phyloP scores from a whole-genome alignment of 2,797 vertebrate species.

The Crax fasciolata region DNA sequence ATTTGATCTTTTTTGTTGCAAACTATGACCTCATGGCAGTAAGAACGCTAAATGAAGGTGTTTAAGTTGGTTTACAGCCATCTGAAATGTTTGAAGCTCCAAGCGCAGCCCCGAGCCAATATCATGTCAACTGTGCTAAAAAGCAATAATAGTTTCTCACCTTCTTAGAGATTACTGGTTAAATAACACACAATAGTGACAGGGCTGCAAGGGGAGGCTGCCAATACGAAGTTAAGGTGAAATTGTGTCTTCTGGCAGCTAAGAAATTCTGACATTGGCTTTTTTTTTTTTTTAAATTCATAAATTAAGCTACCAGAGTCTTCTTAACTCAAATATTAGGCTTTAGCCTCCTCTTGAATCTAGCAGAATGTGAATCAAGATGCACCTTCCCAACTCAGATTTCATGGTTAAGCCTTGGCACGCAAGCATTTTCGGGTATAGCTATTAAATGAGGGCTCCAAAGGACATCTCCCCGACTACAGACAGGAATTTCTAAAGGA shows the following conservation, averaged over 20 bases:
- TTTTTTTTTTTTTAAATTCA: neutral
- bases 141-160: conserved; percentile 80
- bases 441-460: neutral
- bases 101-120: conserved; percentile 49
- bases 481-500: neutral
- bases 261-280: conserved; percentile 45
- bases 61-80: conserved; percentile 82
- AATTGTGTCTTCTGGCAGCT: conserved; percentile 67
- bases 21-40: conserved; percentile 80
- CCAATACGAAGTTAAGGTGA: conserved; percentile 64
- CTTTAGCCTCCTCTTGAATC: conserved; percentile 25
- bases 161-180: conserved; percentile 79
- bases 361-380: conserved; percentile 5
- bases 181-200: conserved; percentile 70
- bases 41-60: conserved; percentile 70
- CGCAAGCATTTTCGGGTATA: neutral
- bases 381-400: neutral
- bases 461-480: conserved; percentile 6
- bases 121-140: conserved; percentile 77
- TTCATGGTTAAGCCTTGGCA: neutral
- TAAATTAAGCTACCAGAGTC: conserved; percentile 72
- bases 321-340: neutral
- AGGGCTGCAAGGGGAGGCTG: conserved; percentile 61
- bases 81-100: conserved; percentile 77
- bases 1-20: conserved; percentile 74